Evolutionary conservation across 1,140 invertebrate species (phyloP).

Genomic region (Drosophila mayri): DNA sequence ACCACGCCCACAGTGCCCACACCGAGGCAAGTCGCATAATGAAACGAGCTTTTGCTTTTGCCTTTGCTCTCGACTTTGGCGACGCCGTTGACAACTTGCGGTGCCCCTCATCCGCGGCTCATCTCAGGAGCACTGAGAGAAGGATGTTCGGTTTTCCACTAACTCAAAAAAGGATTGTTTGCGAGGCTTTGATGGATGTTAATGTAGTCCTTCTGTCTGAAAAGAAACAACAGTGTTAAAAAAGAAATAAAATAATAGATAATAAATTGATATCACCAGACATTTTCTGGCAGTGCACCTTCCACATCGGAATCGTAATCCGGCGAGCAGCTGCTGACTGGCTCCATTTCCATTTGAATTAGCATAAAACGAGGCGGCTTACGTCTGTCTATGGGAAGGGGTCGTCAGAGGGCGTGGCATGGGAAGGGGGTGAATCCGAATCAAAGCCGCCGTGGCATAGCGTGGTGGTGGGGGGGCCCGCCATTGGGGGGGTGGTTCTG

Average conservation of each 20-base stretch:
- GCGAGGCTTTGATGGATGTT: too few species aligned
- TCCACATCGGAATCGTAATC: slow-evolving; percentile 23
- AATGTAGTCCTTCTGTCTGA: too few species aligned
- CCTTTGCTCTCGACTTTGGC: slow-evolving; percentile 21
- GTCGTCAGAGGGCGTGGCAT: slow-evolving; percentile 1
- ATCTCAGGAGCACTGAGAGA: slow-evolving; percentile 20
- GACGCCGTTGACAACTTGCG: slow-evolving; percentile 59
- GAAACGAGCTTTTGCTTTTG: slow-evolving; percentile 58
- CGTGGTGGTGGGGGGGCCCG: not conserved
- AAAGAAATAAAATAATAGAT: not conserved
- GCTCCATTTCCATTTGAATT: slow-evolving; percentile 82
- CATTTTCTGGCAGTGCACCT: slow-evolving; percentile 13
- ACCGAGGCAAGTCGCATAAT: slow-evolving; percentile 56
- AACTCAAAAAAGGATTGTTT: not conserved
- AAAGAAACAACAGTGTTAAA: too few species aligned
- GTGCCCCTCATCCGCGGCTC: slow-evolving; percentile 24
- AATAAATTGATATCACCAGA: not conserved
- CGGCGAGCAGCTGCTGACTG: slow-evolving; percentile 76
- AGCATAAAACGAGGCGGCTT: slow-evolving; percentile 82
- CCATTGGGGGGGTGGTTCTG: slow-evolving; percentile 11
- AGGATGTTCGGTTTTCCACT: not conserved
- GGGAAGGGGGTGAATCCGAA: slow-evolving; percentile 34
- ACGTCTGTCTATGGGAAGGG: slow-evolving; percentile 75
- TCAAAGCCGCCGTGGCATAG: slow-evolving; percentile 38
- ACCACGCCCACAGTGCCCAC: slow-evolving; percentile 48